phyloP scores from a whole-genome alignment of 92 coral and sea anemone species.

The Muricea muricata region DNA sequence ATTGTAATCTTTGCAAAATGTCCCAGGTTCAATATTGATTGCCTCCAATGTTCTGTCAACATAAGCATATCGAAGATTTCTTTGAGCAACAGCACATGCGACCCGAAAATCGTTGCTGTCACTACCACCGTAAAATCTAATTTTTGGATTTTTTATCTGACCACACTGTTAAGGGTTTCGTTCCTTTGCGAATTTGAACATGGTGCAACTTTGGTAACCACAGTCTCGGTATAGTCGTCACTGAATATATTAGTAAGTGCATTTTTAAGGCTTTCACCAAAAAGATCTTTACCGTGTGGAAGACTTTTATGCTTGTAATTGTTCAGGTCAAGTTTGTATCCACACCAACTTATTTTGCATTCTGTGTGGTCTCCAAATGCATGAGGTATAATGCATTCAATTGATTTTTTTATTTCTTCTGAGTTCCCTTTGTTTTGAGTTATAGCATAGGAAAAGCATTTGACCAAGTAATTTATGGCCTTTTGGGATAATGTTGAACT shows the following conservation, averaged over 20 bases:
- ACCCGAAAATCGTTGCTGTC: no score
- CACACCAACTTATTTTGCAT: conserved; percentile 58
- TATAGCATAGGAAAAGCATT: conserved; percentile 55
- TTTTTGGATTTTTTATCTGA: no score
- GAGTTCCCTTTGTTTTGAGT: conserved; percentile 60
- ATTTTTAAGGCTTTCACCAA: conserved; percentile 25
- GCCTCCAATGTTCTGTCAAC: no score
- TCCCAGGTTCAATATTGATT: no score
- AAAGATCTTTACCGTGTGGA: conserved; percentile 54
- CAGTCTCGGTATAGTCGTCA: conserved; percentile 21
- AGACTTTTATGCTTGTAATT: conserved; percentile 50
- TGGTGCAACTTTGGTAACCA: conserved; percentile 31
- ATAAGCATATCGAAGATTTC: no score
- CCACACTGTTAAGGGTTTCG: no score
- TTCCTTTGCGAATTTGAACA: conserved; percentile 31
- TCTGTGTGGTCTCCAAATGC: no score
- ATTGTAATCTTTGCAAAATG: neutral
- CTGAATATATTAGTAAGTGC: conserved; percentile 6
- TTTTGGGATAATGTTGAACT: conserved; percentile 37
- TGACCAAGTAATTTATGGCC: no score
- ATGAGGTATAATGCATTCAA: conserved; percentile 53
- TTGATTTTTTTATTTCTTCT: conserved; percentile 21
- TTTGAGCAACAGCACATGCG: no score
- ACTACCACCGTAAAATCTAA: no score
- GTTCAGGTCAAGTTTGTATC: conserved; percentile 35